Percentiles rank a stretch among this genome's conserved stretches.
phyloP scores from a whole-genome alignment of 2,797 vertebrate genomes.

The Mycteria americana region DNA sequence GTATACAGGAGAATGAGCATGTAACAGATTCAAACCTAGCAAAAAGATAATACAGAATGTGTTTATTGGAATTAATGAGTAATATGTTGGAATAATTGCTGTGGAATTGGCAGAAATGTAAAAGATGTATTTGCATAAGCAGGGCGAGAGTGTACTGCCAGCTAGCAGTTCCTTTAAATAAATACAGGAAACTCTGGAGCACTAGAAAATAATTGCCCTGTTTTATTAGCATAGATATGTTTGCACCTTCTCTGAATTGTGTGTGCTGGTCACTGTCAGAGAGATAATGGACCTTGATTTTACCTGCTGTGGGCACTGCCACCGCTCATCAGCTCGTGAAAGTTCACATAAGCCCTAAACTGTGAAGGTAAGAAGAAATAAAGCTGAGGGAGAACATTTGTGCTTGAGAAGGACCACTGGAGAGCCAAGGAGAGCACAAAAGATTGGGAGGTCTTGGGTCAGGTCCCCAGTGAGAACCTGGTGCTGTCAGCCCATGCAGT shows the following conservation, averaged over 20 bases:
- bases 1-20: not conserved
- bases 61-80: not conserved
- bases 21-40: not conserved
- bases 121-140: not conserved
- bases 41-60: not conserved
- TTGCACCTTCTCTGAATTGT: not conserved
- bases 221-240: not conserved
- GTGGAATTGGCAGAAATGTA: not conserved
- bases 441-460: not conserved
- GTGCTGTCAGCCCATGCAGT: not conserved
- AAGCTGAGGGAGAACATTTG: not conserved
- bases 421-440: not conserved
- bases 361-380: not conserved
- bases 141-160: not conserved
- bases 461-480: not conserved
- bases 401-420: not conserved
- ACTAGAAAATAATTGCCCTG: not conserved
- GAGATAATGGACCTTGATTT: not conserved
- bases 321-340: not conserved
- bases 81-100: not conserved
- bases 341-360: not conserved
- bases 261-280: not conserved
- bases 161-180: not conserved
- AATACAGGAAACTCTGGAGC: not conserved
- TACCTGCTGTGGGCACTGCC: not conserved